Evolutionary conservation across 2,888 invertebrate species (phyloP).

Genomic region (Stratiomys singularior): DNA sequence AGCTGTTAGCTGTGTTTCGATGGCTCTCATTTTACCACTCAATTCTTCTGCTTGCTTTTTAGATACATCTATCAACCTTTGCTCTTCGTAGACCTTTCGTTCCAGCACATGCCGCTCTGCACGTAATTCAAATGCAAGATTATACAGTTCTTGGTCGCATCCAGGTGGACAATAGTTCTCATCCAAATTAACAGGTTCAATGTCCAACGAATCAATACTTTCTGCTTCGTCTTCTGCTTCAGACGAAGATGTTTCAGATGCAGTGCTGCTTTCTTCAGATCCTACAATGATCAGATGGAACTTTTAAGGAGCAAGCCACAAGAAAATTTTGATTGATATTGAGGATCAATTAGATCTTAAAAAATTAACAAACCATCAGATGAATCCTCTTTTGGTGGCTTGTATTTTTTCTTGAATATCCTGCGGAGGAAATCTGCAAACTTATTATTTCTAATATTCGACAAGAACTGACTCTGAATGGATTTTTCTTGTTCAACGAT

Average conservation of each 20-base stretch:
- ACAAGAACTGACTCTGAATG: constrained; percentile 70
- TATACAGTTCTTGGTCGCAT: constrained; percentile 75
- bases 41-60: constrained; percentile 72
- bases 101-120: constrained; percentile 70
- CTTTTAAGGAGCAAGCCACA: background rate
- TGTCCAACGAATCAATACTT: constrained; percentile 74
- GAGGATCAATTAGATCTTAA: background rate
- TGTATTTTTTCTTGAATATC: constrained; percentile 86
- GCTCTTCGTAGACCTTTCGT: constrained; percentile 70
- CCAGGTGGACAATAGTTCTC: constrained; percentile 78
- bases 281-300: constrained; percentile 41
- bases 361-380: constrained; percentile 65
- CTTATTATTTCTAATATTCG: constrained; percentile 74
- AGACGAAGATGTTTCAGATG: constrained; percentile 44
- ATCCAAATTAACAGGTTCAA: constrained; percentile 75
- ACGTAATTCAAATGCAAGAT: constrained; percentile 73
- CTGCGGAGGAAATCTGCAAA: constrained; percentile 81
- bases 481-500: constrained; percentile 66
- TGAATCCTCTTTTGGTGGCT: constrained; percentile 71
- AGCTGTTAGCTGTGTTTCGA: constrained; percentile 68
- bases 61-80: constrained; percentile 69
- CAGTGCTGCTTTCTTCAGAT: constrained; percentile 57
- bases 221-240: constrained; percentile 70
- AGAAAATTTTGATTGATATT: background rate
- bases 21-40: constrained; percentile 69